Evolutionary conservation across 1,140 invertebrate genomes (phyloP), one percentile per base, ranked within the genome.

Genomic region (Sitobion miscanthi): DNA sequence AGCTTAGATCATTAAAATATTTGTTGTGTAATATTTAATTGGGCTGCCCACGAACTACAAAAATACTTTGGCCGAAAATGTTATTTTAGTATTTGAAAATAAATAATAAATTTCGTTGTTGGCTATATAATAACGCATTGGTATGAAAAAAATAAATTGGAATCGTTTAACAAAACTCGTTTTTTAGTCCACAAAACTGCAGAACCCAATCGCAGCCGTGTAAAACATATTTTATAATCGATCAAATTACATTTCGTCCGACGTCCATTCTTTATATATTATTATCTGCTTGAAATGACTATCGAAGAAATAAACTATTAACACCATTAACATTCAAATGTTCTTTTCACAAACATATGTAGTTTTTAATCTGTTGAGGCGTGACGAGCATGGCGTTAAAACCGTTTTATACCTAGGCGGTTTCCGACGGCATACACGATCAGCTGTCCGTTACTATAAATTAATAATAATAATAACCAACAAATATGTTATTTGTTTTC

Each of bases 211-310:
- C 23, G 38, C 83, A 25, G 38, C 3, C 42, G 83, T 45, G 38
- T 42, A 45, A 85, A 85, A 85, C 38, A 85, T 85, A 42, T 25
- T 42, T 42, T 85, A 85, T 45, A 85, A 85, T 85, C 23, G 83
- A 85, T 85, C 83, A 85, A 85, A 85, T 85, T 42, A 42, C 62
- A 77, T 77, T 77, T 77, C 62, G n/a, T 77, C 62, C n/a, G n/a
- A 77, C 14, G 14, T 77, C 4, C 30, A 1, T n/a, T 77, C 30
- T 77, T 35, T n/a, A 17, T 54, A 77, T n/a, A 77, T 77, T n/a
- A 77, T 77, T 77, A 77, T 77, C 62, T 77, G 62, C 14, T n/a
- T 77, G 30, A 77, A 77, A 77, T 77, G n/a, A 77, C 30, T 77
- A 77, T 77, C 30, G 62, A 77, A 77, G 62, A 77, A 77, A 77